Evolutionary conservation across 2,797 vertebrate genomes (phyloP), one percentile per base, ranked within the genome.

Genomic region (Danionella dracula): DNA sequence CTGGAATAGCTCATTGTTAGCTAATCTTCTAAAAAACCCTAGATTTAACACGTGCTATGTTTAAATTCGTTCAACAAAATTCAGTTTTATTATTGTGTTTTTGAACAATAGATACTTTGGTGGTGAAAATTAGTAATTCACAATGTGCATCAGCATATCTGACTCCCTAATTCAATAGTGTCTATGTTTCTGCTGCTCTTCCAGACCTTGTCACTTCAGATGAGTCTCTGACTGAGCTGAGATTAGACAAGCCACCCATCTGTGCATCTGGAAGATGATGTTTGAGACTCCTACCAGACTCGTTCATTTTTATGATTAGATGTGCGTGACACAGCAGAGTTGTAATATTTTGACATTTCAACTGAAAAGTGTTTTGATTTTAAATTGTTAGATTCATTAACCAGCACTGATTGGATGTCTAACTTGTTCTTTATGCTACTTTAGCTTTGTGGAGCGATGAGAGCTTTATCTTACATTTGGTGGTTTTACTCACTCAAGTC

Each of bases 111-210:
- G 37, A 41, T 56, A 57, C 53, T 63, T 60, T 41, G 35, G 69
- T 65, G 56, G 9, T 64, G 51, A 76, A 76, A 80, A 70, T 20
- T 49, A 73, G 54, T 80, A 70, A 71, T 53, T 53, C 4, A 31
- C 42, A 64, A 44, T 45, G 53, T 61, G 61, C 68, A 70, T 77
- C 78, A 79, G 78, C 73, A 78, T 61, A 76, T 72, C 66, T 78
- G 74, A 77, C 61, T 56, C 16, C 35, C 13, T 74, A 78, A 79
- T 78, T 71, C 69, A 78, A 74, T 78, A 72, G 45, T 71, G 67
- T 46, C 66, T 48, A 45, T 55, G 44, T 65, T 67, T 73, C 64
- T 64, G 27, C 37, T 35, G 66, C 48, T 54, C 65, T 59, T 44
- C 37, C 31, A 68, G 63, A 71, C 56, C 67, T 62, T 78, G 78